Conservation (phyloP, 1,140 invertebrate species). For the Apolygus lucorum region DNA sequence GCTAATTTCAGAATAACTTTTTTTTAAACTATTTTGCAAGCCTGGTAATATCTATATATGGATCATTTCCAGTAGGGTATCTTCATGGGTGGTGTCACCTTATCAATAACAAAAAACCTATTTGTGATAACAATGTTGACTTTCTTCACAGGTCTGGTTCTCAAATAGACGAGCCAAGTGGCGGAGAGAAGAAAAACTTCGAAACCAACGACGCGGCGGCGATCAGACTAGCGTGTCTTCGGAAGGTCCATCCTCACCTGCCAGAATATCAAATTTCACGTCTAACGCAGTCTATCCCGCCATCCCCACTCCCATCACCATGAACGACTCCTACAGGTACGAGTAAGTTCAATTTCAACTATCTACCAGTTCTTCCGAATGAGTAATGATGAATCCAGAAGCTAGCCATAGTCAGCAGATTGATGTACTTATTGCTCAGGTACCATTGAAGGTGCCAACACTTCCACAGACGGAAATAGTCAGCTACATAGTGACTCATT, state of each 20-base stretch:
- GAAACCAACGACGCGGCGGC: constrained; percentile 74
- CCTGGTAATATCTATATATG: not conserved
- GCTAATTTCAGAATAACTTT: not conserved
- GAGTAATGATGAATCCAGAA: too few relatives aligned
- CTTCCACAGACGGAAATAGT: too few relatives aligned
- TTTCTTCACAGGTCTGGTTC: constrained; percentile 99
- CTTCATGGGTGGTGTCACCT: too few relatives aligned
- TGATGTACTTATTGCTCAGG: too few relatives aligned
- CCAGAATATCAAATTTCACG: constrained; percentile 58
- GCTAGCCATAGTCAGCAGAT: too few relatives aligned
- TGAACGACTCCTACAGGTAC: constrained; percentile 92
- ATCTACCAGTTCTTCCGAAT: too few relatives aligned
- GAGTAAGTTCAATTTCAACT: too few relatives aligned
- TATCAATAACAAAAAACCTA: too few relatives aligned
- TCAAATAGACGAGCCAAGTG: constrained; percentile 96
- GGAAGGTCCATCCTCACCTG: constrained; percentile 49
- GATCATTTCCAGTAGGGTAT: not conserved
- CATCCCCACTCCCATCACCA: constrained; percentile 86
- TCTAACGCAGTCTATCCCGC: constrained; percentile 88
- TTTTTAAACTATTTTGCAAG: not conserved
- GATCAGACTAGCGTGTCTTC: constrained; percentile 43
- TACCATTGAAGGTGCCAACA: too few relatives aligned
- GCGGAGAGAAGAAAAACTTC: constrained; percentile 93
- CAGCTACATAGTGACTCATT: too few relatives aligned
- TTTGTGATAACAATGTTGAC: too few relatives aligned